Conservation (phyloP, 1,140 invertebrate genomes). For the Parasteatoda tepidariorum region DNA sequence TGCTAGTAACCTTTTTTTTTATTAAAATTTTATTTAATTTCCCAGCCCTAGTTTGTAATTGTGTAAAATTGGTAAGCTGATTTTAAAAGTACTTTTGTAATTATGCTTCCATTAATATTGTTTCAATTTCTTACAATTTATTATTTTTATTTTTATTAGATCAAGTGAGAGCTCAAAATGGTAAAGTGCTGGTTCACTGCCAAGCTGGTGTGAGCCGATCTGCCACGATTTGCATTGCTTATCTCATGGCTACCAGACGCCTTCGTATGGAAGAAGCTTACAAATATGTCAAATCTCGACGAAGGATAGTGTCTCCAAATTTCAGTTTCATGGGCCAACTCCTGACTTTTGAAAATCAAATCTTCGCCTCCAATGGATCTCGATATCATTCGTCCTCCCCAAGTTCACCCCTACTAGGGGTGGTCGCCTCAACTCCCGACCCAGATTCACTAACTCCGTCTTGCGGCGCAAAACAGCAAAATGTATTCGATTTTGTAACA, state of each 20-base stretch:
- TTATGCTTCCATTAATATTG: no score
- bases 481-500: slow-evolving; percentile 44
- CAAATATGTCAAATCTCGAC: slow-evolving; percentile 75
- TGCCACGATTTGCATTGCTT: slow-evolving; percentile 86
- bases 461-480: slow-evolving; percentile 7
- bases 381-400: slow-evolving; percentile 21
- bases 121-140: background rate
- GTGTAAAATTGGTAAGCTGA: no score
- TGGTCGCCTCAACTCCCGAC: slow-evolving; percentile 41
- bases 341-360: slow-evolving; percentile 77
- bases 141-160: slow-evolving; percentile 53
- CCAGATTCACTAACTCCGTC: slow-evolving; percentile 39
- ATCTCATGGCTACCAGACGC: slow-evolving; percentile 85
- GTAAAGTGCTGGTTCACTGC: slow-evolving; percentile 87
- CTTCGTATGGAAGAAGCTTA: slow-evolving; percentile 85
- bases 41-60: no score
- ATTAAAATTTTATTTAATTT: no score
- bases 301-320: slow-evolving; percentile 88
- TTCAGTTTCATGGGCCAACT: slow-evolving; percentile 91
- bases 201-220: slow-evolving; percentile 90
- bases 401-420: slow-evolving; percentile 18
- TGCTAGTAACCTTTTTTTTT: no score
- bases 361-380: slow-evolving; percentile 65
- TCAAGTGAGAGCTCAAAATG: slow-evolving; percentile 65
- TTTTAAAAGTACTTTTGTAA: no score